Percentiles rank a stretch among this genome's conserved stretches.
Evolutionary conservation across 2,888 invertebrate species (phyloP).

Genomic region (Syrista parreyssii): DNA sequence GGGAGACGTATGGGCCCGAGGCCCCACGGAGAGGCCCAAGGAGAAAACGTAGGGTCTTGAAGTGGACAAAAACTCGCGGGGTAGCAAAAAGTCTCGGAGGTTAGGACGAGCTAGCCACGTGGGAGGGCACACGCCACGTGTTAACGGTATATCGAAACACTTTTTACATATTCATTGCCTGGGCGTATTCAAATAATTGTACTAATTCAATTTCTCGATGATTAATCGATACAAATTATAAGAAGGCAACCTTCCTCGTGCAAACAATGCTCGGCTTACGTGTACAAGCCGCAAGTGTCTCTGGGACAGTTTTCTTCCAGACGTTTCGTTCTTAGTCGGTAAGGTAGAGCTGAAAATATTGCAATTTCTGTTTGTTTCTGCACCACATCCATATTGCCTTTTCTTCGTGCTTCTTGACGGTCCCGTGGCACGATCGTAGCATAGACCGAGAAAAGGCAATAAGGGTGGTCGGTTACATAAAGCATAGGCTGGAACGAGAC

Average conservation of each 20-base stretch:
- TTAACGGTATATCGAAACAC: not conserved
- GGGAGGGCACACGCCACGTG: conserved; percentile 29
- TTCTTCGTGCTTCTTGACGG: not conserved
- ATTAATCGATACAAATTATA: not conserved
- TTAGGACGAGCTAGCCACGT: conserved; percentile 20
- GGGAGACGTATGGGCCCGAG: conserved; percentile 9
- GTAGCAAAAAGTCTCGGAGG: conserved; percentile 18
- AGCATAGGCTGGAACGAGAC: conserved; percentile 61
- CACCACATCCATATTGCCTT: not conserved
- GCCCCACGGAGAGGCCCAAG: conserved; percentile 12
- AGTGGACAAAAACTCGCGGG: conserved; percentile 20
- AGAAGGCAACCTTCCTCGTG: not conserved
- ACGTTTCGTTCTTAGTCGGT: not conserved
- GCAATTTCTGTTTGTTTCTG: not conserved
- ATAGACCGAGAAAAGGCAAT: conserved; percentile 22
- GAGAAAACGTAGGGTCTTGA: conserved; percentile 15
- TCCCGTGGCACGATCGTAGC: not conserved
- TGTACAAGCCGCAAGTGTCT: not conserved
- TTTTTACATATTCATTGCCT: not conserved
- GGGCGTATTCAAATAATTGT: not conserved
- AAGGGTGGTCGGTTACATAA: conserved; percentile 50
- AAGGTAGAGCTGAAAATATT: not conserved
- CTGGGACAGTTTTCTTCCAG: not conserved
- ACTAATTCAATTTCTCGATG: not conserved
- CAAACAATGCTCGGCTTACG: not conserved